These are phyloP conservation scores for Oeneis ivallda DNA, from an alignment of 2,888 invertebrate genomes.

Conservation along the genomic window DNA sequence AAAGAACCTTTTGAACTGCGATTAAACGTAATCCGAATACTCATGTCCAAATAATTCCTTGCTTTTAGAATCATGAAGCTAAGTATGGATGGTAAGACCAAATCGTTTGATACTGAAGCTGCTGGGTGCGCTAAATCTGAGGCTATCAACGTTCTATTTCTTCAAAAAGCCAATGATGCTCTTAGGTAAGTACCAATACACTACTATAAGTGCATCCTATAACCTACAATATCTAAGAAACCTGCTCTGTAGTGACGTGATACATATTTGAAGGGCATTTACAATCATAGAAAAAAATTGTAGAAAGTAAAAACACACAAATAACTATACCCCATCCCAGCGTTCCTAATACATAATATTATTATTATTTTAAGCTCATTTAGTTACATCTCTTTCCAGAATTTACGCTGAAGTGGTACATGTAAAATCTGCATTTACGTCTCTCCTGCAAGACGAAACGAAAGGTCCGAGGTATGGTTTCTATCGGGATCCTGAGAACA, in stretches of 20 bases:
- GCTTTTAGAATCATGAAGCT: conserved; percentile 64
- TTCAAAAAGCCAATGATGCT: conserved; percentile 85
- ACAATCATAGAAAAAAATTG: too few species aligned
- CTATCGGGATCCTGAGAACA: conserved; percentile 74
- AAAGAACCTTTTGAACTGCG: too few species aligned
- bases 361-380: not conserved
- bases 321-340: too few species aligned
- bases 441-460: conserved; percentile 67
- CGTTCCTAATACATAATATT: too few species aligned
- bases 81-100: conserved; percentile 90
- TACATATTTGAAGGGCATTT: too few species aligned
- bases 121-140: conserved; percentile 90
- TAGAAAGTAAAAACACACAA: too few species aligned
- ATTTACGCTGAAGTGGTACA: conserved; percentile 78
- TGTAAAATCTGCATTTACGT: conserved; percentile 84
- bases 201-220: too few species aligned
- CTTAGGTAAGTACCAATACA: conserved; percentile 55
- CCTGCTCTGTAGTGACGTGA: too few species aligned
- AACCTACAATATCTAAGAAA: too few species aligned
- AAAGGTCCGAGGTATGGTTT: conserved; percentile 76
- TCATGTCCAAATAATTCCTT: not conserved
- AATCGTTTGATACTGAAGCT: conserved; percentile 90
- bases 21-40: not conserved
- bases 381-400: conserved; percentile 48
- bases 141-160: conserved; percentile 83